These are phyloP conservation scores for Yoshiicerus persimilis DNA, from an alignment of 1,140 invertebrate genomes.

Conservation along the genomic window DNA sequence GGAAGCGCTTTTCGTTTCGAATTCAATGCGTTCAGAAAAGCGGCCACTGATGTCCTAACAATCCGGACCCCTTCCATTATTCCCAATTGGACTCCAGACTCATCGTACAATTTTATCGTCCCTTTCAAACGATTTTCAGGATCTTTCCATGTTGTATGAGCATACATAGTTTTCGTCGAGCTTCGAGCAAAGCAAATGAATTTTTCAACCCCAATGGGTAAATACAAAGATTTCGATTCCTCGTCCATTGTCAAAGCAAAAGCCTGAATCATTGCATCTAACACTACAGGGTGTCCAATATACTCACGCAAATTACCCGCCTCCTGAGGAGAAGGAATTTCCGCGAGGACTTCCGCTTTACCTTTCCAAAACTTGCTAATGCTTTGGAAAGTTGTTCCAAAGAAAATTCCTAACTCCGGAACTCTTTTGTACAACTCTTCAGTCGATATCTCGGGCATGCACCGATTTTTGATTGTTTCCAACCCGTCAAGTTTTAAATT, in stretches of 20 bases:
- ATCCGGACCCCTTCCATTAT: slow-evolving; percentile 22
- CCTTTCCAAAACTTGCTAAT: slow-evolving; percentile 7
- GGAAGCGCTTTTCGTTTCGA: background rate
- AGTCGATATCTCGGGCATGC: background rate
- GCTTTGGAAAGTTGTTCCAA: slow-evolving; percentile 34
- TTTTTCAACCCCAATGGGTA: slow-evolving; percentile 30
- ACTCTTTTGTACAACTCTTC: slow-evolving; percentile 26
- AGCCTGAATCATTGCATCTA: slow-evolving; percentile 40
- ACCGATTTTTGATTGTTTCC: background rate
- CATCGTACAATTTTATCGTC: background rate
- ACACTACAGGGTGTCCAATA: slow-evolving; percentile 26
- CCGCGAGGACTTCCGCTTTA: background rate
- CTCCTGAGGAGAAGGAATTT: slow-evolving; percentile 25
- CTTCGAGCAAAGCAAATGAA: slow-evolving; percentile 27
- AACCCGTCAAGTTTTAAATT: background rate
- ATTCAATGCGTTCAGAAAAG: background rate
- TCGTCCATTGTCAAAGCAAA: slow-evolving; percentile 26
- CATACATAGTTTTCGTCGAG: background rate
- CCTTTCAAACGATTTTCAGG: background rate
- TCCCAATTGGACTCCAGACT: background rate
- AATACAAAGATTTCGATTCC: slow-evolving; percentile 21
- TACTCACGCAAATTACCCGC: background rate
- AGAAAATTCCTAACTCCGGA: slow-evolving; percentile 27
- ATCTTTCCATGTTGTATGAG: background rate
- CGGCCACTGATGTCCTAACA: background rate